These are phyloP conservation scores for Glomeris marginata DNA, from an alignment of 2,888 invertebrate genomes.

Conservation along the genomic window DNA sequence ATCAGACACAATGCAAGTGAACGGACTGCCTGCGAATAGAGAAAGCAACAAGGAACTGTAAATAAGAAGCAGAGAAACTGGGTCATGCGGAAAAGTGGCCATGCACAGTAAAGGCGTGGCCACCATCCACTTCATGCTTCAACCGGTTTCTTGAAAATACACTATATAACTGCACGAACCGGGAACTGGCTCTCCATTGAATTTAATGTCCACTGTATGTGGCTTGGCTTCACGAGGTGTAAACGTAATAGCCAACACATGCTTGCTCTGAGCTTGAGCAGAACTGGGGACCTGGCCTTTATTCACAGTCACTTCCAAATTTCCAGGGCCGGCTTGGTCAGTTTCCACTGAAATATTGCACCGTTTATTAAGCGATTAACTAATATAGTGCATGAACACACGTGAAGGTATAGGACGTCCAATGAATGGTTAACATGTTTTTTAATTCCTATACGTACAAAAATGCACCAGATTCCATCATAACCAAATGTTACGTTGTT, in stretches of 20 bases:
- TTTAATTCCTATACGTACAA: background rate
- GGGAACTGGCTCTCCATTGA: constrained; percentile 91
- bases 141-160: background rate
- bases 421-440: background rate
- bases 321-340: constrained; percentile 94
- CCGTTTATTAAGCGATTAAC: background rate
- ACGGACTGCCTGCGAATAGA: constrained; percentile 59
- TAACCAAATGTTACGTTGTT: too few relatives aligned
- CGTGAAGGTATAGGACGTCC: background rate
- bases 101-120: constrained; percentile 19
- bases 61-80: too few relatives aligned
- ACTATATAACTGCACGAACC: constrained; percentile 40
- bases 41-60: background rate
- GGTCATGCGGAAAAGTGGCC: too few relatives aligned
- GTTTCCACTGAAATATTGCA: constrained; percentile 63
- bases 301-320: constrained; percentile 95
- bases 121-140: constrained; percentile 6
- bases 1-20: constrained; percentile 61
- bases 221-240: constrained; percentile 79
- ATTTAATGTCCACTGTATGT: constrained; percentile 86
- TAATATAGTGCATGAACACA: background rate
- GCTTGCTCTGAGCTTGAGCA: constrained; percentile 90
- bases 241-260: constrained; percentile 92
- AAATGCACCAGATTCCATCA: background rate
- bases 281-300: constrained; percentile 93